Evolutionary conservation across 1,140 invertebrate genomes (phyloP), one percentile per base, ranked within the genome.

Genomic region (Drosophila trapezifrons): DNA sequence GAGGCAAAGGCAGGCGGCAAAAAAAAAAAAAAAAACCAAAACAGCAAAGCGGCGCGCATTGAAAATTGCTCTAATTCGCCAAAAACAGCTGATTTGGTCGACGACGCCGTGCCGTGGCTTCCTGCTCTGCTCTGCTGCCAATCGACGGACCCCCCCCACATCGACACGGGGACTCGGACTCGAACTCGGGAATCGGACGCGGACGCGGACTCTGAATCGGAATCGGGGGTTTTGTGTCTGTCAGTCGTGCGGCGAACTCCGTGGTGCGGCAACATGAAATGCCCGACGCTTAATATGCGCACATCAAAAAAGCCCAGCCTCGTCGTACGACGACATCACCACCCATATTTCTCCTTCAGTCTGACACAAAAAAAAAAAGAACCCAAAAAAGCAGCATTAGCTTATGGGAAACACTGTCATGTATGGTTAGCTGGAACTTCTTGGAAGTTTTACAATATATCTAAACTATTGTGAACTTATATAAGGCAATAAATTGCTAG

Each of bases 31-130:
- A 52, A 37, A 54, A 37, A 29, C 35, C 22, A 25, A 60, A 64
- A 64, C 55, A 60, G 20, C 64, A 84, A 76, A 77, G 77, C 54
- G 60, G 25, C 74, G 70, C 71, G 80, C 83, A 87, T 86, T 87
- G 83, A 87, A 86, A 86, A 86, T 83, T 86, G 83, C 83, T 86
- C 83, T 86, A 86, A 86, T 86, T 86, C 84, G 83, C 79, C 83
- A 87, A 86, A 86, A 86, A 86, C 83, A 86, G 83, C 83, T 86
- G 83, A 86, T 86, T 86, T 86, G 42, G 60, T 81, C 78, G 75
- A 47, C 69, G 52, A 40, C 58, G 76, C 27, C 49, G 27, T 32
- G 49, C 25, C 27, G 42, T 40, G 42, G 51, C 76, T 84, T 84
- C 80, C 81, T 84, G 79, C 69, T 65, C 32, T 20, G 27, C 38